Evolutionary conservation across 2,888 invertebrate species (phyloP).

Genomic region (Automeris io): DNA sequence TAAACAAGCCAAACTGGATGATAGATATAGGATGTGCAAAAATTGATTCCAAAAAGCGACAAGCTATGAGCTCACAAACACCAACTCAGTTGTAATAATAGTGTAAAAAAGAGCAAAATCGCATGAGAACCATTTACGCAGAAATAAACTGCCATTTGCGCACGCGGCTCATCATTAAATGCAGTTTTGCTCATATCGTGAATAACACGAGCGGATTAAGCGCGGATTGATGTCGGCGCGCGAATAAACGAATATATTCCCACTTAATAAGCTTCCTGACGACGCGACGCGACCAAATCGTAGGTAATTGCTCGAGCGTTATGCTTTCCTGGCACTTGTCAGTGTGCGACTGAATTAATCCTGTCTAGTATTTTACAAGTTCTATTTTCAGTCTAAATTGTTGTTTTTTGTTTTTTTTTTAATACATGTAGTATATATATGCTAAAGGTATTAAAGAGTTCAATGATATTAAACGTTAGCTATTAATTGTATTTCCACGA

Average conservation of each 20-base stretch:
- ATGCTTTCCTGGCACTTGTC: not conserved
- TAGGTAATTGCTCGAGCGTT: not conserved
- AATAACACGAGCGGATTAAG: conserved; percentile 31
- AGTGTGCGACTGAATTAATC: not conserved
- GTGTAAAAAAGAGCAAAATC: not conserved
- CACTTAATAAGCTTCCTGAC: not conserved
- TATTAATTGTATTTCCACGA: no score
- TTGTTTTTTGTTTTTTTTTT: no score
- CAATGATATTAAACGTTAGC: no score
- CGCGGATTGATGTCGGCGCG: conserved; percentile 3
- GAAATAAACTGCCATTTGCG: conserved; percentile 40
- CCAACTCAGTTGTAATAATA: no score
- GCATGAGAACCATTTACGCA: conserved; percentile 30
- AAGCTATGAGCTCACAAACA: no score
- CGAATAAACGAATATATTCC: not conserved
- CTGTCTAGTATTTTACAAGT: not conserved
- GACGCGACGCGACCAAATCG: not conserved
- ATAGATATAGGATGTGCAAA: no score
- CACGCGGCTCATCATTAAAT: conserved; percentile 45
- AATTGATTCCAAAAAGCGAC: no score
- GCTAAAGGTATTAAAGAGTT: no score
- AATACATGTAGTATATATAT: no score
- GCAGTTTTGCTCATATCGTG: conserved; percentile 54
- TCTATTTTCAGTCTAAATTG: no score
- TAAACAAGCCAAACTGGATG: no score